These are phyloP conservation scores for Andrena chrysosceles DNA, from an alignment of 2,888 invertebrate genomes.

Conservation along the genomic window DNA sequence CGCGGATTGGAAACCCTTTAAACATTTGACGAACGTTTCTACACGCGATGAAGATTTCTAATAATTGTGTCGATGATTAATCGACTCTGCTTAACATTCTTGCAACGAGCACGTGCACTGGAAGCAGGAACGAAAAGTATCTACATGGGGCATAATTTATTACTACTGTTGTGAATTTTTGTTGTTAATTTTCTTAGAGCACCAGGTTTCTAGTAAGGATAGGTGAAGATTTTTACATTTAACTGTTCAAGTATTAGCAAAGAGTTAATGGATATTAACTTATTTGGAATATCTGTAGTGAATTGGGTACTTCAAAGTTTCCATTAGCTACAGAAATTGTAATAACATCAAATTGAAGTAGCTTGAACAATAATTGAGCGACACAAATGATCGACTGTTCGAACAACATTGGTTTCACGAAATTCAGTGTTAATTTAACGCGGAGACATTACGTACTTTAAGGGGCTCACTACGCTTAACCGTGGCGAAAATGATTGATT, in stretches of 20 bases:
- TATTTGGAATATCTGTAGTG: too few species aligned
- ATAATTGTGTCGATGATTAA: slow-evolving; percentile 49
- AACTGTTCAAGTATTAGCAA: background rate
- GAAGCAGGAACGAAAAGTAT: slow-evolving; percentile 35
- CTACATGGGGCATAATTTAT: slow-evolving; percentile 46
- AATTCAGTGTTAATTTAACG: background rate
- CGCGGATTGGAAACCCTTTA: background rate
- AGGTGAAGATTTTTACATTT: background rate
- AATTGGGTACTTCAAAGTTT: too few species aligned
- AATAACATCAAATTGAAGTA: too few species aligned
- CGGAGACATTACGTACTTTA: background rate
- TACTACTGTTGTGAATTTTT: slow-evolving; percentile 34
- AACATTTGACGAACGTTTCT: slow-evolving; percentile 17
- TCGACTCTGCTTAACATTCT: slow-evolving; percentile 38
- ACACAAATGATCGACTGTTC: too few species aligned
- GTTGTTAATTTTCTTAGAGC: background rate
- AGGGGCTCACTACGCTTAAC: too few species aligned
- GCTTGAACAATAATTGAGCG: too few species aligned
- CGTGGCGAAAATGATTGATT: too few species aligned
- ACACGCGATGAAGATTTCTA: slow-evolving; percentile 48
- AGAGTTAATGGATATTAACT: too few species aligned
- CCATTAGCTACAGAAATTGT: too few species aligned
- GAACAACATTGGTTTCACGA: background rate
- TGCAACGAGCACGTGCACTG: slow-evolving; percentile 22
- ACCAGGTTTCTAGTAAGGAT: slow-evolving; percentile 6